Evolutionary conservation across 2,797 vertebrate species (phyloP).

Genomic region (Antrozous pallidus): DNA sequence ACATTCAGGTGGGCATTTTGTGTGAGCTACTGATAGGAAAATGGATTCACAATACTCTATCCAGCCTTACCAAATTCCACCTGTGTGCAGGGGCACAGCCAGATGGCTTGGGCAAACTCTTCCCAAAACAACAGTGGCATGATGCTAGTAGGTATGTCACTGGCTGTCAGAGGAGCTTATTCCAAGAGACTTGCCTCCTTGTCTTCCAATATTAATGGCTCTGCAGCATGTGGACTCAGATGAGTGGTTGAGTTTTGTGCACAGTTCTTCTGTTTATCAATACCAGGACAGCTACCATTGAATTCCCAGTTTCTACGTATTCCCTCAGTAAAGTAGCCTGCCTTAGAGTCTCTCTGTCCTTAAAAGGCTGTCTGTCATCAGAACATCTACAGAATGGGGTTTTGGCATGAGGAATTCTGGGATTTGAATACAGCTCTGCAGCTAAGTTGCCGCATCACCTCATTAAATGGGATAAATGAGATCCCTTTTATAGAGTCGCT

Average conservation of each 20-base stretch:
- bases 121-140: background rate
- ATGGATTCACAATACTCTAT: background rate
- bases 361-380: background rate
- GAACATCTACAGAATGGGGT: background rate
- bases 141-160: background rate
- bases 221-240: background rate
- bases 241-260: background rate
- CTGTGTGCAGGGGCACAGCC: background rate
- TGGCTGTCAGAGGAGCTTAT: background rate
- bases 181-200: background rate
- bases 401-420: background rate
- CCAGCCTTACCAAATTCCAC: background rate
- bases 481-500: background rate
- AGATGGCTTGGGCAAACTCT: background rate
- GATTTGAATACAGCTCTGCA: background rate
- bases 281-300: background rate
- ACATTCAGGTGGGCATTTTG: background rate
- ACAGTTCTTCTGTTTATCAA: background rate
- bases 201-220: background rate
- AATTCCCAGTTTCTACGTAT: background rate
- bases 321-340: background rate
- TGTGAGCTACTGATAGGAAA: background rate
- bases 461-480: background rate
- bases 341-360: background rate
- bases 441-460: background rate